A percentile compares a stretch with the other conserved stretches of the same genome.
Evolutionary conservation across 92 coral and sea anemone species (phyloP).

Genomic region (Pocillopora meandrina): DNA sequence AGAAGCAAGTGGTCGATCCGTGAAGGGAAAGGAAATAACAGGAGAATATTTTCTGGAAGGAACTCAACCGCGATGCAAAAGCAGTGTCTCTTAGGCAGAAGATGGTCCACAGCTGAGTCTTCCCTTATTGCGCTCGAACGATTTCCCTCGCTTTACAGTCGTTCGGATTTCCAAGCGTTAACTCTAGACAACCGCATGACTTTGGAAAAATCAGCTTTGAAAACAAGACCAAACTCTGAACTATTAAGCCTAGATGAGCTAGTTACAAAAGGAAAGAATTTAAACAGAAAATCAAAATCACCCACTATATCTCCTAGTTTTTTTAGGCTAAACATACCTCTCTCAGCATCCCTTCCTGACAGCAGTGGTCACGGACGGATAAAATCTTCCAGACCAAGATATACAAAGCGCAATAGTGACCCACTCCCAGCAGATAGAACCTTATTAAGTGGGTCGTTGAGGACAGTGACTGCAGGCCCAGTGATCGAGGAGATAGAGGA

Average conservation of each 20-base stretch:
- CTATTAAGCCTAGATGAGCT: background rate
- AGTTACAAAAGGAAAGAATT: background rate
- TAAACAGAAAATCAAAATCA: background rate
- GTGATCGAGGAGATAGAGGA: slow-evolving; percentile 16
- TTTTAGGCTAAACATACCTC: background rate
- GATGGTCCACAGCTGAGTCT: background rate
- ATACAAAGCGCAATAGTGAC: background rate
- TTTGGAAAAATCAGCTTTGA: background rate
- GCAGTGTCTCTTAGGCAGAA: background rate
- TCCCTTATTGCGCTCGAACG: background rate
- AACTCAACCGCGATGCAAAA: background rate
- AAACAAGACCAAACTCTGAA: background rate
- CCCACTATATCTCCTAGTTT: background rate
- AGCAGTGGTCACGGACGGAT: background rate
- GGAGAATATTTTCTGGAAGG: background rate
- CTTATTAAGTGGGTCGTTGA: background rate
- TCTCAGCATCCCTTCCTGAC: slow-evolving; percentile 21
- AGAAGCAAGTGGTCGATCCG: background rate
- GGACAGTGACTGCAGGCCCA: background rate
- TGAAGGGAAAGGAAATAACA: background rate
- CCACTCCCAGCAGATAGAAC: background rate
- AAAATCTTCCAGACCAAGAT: slow-evolving; percentile 14
- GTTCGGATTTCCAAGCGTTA: slow-evolving; percentile 17
- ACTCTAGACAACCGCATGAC: background rate
- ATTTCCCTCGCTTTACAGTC: slow-evolving; percentile 19